phyloP scores from a whole-genome alignment of 2,888 invertebrate genomes.

The Eilema caniola region DNA sequence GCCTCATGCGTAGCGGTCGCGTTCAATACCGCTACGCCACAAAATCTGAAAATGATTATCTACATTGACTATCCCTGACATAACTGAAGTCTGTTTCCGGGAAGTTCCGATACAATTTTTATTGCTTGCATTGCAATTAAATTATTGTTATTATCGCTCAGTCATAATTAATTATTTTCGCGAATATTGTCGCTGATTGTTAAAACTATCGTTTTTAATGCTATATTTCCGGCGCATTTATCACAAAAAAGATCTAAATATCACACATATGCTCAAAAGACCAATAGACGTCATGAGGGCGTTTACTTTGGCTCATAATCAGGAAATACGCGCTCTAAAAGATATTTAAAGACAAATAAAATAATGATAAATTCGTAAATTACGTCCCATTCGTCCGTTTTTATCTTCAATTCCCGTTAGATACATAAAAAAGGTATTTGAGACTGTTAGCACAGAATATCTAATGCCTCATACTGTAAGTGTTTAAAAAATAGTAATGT shows the following conservation, averaged over 20 bases:
- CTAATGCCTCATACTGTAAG: not conserved
- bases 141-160: not conserved
- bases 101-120: not conserved
- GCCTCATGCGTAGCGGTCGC: no score
- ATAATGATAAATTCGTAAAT: conserved; percentile 12
- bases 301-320: conserved; percentile 22
- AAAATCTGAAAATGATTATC: no score
- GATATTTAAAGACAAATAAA: conserved; percentile 17
- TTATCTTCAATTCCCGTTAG: conserved; percentile 4
- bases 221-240: not conserved
- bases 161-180: not conserved
- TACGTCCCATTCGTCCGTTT: not conserved
- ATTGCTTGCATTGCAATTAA: not conserved
- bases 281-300: conserved; percentile 12
- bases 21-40: no score
- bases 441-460: not conserved
- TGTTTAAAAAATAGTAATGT: conserved; percentile 12
- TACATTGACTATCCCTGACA: not conserved
- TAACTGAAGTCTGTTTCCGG: not conserved
- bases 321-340: conserved; percentile 22
- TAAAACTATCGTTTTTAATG: not conserved
- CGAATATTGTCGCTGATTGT: not conserved
- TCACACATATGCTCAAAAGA: conserved; percentile 18
- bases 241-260: not conserved
- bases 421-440: not conserved